These are phyloP conservation scores for Dunckerocampus dactyliophorus DNA, from an alignment of 2,113 vertebrate species.

Conservation along the genomic window DNA sequence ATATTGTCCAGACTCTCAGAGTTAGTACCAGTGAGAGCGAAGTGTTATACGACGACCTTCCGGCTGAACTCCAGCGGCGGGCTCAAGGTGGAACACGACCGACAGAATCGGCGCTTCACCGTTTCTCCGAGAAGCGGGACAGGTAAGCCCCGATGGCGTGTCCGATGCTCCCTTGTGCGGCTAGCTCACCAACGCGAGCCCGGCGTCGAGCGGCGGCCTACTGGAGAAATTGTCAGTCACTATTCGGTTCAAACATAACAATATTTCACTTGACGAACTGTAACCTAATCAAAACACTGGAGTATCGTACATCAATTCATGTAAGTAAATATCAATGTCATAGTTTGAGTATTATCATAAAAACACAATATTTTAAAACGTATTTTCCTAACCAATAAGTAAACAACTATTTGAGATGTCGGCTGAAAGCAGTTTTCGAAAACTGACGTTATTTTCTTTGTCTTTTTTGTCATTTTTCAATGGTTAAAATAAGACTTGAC, in stretches of 20 bases:
- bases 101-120: slow-evolving; percentile 55
- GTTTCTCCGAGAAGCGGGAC: slow-evolving; percentile 32
- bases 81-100: slow-evolving; percentile 60
- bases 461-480: too few relatives aligned
- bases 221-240: rapidly evolving
- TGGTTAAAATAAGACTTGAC: too few relatives aligned
- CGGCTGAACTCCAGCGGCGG: background rate
- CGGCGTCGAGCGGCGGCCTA: slow-evolving; percentile 31
- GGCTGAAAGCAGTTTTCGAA: too few relatives aligned
- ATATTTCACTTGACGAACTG: rapidly evolving
- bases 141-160: slow-evolving; percentile 39
- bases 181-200: background rate
- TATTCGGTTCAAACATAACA: background rate
- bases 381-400: too few relatives aligned
- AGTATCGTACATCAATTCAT: too few relatives aligned
- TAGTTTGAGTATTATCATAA: too few relatives aligned
- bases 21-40: background rate
- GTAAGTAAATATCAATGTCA: too few relatives aligned
- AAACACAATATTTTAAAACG: too few relatives aligned
- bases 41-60: background rate
- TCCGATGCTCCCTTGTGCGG: background rate
- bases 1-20: slow-evolving; percentile 6
- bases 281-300: too few relatives aligned
- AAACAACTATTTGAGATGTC: too few relatives aligned
- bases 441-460: too few relatives aligned